Evolutionary conservation across 1,140 invertebrate genomes (phyloP), one percentile per base, ranked within the genome.

Genomic region (Drosophila simulans): DNA sequence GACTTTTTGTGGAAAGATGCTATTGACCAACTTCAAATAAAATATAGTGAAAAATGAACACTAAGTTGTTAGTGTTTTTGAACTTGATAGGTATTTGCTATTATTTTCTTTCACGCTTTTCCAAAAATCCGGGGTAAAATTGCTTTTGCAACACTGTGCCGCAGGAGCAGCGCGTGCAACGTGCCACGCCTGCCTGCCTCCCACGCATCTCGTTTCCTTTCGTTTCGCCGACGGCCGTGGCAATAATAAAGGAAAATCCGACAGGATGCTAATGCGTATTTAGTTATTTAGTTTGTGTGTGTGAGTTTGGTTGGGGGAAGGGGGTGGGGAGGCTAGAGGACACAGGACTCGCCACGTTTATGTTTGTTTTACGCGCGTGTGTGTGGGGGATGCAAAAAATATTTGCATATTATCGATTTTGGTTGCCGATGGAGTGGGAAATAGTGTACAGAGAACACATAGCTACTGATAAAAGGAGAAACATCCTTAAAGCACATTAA

Each of bases 201-300:
- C 73, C 71, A 75, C 72, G 46, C 59, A 74, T 65, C 43, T 57
- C 54, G 54, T 56, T 58, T 51, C 58, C 43, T 51, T 58, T 37
- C 66, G 48, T 62, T 64, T 40, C 37, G 54, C 54, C 48, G 58
- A 74, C 56, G 65, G 57, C 45, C 39, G 72, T 71, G 66, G 77
- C 84, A 83, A 88, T 89, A 89, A 88, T 83, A 79, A 85, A 84
- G 66, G 84, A 89, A 88, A 88, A 88, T 89, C 84, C 84, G 84
- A 88, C 83, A 89, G 83, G 84, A 88, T 88, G 83, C 83, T 88
- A 88, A 88, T 88, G 83, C 83, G 83, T 88, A 88, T 88, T 88
- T 88, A 89, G 83, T 88, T 88, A 88, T 88, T 88, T 88, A 77
- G 76, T 77, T 84, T 72, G 68, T 86, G 58, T 49, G 46, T 49